These are phyloP conservation scores for Erpetoichthys calabaricus DNA, from an alignment of 2,797 vertebrate species.

Conservation along the genomic window DNA sequence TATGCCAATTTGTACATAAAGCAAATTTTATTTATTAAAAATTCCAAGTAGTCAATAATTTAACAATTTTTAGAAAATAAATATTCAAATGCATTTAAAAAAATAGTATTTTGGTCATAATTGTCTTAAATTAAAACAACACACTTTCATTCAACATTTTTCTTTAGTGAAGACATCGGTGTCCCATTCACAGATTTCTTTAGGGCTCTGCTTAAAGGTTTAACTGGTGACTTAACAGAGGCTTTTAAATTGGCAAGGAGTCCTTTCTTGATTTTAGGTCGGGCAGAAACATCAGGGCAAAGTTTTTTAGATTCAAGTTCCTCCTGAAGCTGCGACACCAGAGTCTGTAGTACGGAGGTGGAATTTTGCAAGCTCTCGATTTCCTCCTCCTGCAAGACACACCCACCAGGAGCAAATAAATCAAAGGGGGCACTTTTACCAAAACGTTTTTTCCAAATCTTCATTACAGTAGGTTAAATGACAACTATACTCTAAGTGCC, in stretches of 20 bases:
- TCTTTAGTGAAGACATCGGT: constrained; percentile 23
- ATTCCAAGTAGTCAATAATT: no score
- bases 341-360: constrained; percentile 46
- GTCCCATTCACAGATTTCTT: constrained; percentile 28
- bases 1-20: no score
- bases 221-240: constrained; percentile 45
- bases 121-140: no score
- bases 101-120: no score
- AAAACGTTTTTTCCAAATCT: no score
- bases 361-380: constrained; percentile 31
- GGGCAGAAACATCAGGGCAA: constrained; percentile 29
- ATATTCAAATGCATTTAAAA: no score
- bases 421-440: neutral
- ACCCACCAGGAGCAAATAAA: neutral
- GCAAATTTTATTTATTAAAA: no score
- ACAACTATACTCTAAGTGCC: no score
- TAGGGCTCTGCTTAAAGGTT: constrained; percentile 28
- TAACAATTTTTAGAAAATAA: no score
- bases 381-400: constrained; percentile 40
- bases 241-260: constrained; percentile 67
- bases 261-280: constrained; percentile 43
- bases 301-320: constrained; percentile 33
- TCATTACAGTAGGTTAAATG: no score
- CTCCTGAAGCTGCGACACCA: constrained; percentile 41
- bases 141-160: no score